Evolutionary conservation across 2,888 invertebrate genomes (phyloP), one percentile per base, ranked within the genome.

Genomic region (Thysanoteuthis rhombus): DNA sequence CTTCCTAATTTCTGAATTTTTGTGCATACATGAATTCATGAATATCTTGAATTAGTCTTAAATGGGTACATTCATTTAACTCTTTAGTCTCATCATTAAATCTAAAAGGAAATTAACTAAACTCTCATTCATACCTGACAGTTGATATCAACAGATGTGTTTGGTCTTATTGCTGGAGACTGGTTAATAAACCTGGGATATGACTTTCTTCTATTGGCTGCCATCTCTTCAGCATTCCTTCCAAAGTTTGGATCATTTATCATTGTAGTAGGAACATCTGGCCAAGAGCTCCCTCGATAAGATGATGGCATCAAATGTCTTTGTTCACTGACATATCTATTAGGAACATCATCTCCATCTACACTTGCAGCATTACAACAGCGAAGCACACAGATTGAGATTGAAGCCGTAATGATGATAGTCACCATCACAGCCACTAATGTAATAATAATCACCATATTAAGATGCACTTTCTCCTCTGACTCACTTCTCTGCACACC

Each of bases 361-460:
- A n/a, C 75, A 75, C 75, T 75, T 75, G 75, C n/a, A 75, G 75
- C 75, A 75, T 75, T 75, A 75, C 75, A 75, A 75, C 75, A 75
- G 75, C 75, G 75, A 75, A 75, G 75, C 19, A 75, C 75, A 36
- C 75, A 75, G 75, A 75, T 75, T 10, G 75, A 75, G 75, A 75
- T 75, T 75, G 75, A 75, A 75, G 75, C 75, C 36, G 75, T 75
- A 36, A 75, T 12, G 4, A 75, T 75, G 16, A 75, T 75, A 75
- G 75, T 75, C 75, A 75, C 75, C 75, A 75, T 75, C 10, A 75
- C 75, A n/a, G 75, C 75, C 12, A 19, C n/a, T 75, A 75, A n/a
- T 36, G 75, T 75, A 75, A 75, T 75, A 75, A 75, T 75, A 75
- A 75, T 75, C 75, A 75, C 75, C 75, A 75, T 75, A 75, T 75